Base-by-base conservation (phyloP, 2,797 vertebrate species). In the Enteromius anoplus region DNA sequence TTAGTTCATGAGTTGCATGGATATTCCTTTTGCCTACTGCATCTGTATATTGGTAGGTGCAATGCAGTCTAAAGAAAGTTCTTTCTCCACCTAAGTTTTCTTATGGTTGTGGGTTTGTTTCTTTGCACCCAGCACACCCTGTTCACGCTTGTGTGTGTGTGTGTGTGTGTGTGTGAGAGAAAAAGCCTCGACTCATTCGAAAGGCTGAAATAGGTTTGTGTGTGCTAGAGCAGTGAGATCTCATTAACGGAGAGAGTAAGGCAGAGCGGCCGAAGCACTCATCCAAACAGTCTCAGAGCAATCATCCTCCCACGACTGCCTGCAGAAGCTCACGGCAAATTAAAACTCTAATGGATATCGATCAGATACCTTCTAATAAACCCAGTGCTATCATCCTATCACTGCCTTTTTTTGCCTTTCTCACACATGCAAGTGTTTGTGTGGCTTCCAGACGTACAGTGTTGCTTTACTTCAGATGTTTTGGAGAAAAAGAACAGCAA, bases 301-400 rank as follows among this genome's bases (percentile, higher is more conserved):
- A 87, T 87, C 75, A 62, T 85, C 78, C 34, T 81, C 58, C 72
- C 62, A 29, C 47, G 10, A 58, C 42, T 45, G 81, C 81, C 72
- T 78, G 65, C 49, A 62, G 70, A 79, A 77, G 49, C 78, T 81
- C 75, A 76, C 70, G 60, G 76, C 69, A 85, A 70, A 87, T 87
- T 78, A 87, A 81, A 84, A 76, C 62, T 75, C 29, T 79, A 82
- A 84, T 85, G 75, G 82, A 75, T 86, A 87, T 87, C 34, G 84
- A 87, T 84, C 82, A 71, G 75, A 60, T 78, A 70, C 73, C 83
- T 79, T 58, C 82, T 82, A 84, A 84, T 82, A 75, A 75, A 73
- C 81, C 62, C 64, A 72, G 2, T 55, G 53, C 78, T 71, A 84
- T 78, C 51, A 51, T 83, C 69, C 58, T 47, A 53, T 70, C 73